Conservation (phyloP, 2,888 invertebrate genomes). For the Polylopha cassiicola region DNA sequence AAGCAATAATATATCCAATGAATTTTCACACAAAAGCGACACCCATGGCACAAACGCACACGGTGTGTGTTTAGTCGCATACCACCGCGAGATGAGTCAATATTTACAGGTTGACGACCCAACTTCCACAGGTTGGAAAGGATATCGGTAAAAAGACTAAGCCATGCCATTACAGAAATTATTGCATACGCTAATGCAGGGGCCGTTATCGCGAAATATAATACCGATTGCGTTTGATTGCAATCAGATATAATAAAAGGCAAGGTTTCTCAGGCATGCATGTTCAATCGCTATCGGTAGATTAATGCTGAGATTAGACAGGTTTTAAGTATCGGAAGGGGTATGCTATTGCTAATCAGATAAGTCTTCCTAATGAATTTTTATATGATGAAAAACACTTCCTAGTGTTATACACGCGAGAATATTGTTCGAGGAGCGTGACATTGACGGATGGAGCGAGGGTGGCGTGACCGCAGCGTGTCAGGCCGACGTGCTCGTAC, state of each 20-base stretch:
- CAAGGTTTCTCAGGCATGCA: constrained; percentile 57
- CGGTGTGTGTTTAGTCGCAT: constrained; percentile 52
- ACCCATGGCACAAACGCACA: constrained; percentile 35
- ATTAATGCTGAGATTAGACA: constrained; percentile 60
- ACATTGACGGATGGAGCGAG: constrained; percentile 57
- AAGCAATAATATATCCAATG: constrained; percentile 8
- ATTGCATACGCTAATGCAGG: constrained; percentile 7
- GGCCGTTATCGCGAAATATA: constrained; percentile 20
- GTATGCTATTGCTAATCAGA: constrained; percentile 40
- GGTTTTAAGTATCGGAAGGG: constrained; percentile 42
- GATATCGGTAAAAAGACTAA: constrained; percentile 29
- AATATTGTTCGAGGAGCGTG: constrained; percentile 47
- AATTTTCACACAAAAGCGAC: constrained; percentile 27
- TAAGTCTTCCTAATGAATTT: constrained; percentile 56
- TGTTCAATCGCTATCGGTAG: constrained; percentile 64
- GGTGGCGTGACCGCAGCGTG: constrained; percentile 35
- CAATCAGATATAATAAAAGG: constrained; percentile 51
- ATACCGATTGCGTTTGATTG: constrained; percentile 44
- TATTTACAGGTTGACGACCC: constrained; percentile 66
- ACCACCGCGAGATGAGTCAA: constrained; percentile 60
- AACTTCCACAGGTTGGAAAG: constrained; percentile 34
- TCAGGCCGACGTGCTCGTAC: constrained; percentile 25
- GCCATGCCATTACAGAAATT: not conserved
- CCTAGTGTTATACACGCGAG: constrained; percentile 56
- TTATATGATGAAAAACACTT: constrained; percentile 60